Evolutionary conservation across 2,888 invertebrate species (phyloP).

Genomic region (Spialia ferax): DNA sequence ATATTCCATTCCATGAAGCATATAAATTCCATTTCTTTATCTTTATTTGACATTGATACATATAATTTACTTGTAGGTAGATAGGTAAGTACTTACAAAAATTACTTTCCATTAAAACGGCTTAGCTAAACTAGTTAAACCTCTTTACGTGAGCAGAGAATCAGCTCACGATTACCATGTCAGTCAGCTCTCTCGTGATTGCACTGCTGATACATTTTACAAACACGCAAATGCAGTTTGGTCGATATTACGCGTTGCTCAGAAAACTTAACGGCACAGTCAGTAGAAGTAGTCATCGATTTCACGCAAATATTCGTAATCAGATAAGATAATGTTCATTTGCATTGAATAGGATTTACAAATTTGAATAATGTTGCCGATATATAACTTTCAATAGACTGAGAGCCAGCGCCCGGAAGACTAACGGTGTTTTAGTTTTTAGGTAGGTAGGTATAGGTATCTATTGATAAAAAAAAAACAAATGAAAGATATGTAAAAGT

Average conservation of each 20-base stretch:
- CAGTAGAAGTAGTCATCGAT: not conserved
- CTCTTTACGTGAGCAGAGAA: constrained; percentile 47
- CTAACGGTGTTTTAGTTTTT: too few species aligned
- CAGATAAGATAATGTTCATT: not conserved
- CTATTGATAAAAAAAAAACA: too few species aligned
- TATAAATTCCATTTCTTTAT: too few species aligned
- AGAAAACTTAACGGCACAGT: constrained; percentile 12
- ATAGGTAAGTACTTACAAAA: not conserved
- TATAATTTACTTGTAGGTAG: not conserved
- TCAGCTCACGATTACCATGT: constrained; percentile 66
- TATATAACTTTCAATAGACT: too few species aligned
- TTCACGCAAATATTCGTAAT: not conserved
- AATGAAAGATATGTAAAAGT: too few species aligned
- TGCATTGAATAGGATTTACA: too few species aligned
- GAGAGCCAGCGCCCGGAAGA: too few species aligned
- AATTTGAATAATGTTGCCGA: too few species aligned
- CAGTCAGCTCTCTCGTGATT: constrained; percentile 61
- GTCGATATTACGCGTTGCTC: constrained; percentile 59
- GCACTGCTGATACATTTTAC: constrained; percentile 62
- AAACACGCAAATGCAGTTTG: constrained; percentile 71
- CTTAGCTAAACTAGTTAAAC: constrained; percentile 11
- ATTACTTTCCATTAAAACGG: constrained; percentile 17
- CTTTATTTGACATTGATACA: too few species aligned
- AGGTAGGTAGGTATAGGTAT: too few species aligned
- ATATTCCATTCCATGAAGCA: too few species aligned